A percentile compares a stretch with the other conserved stretches of the same genome.
Conservation (phyloP, 2,797 vertebrate genomes). For the Vespertilio murinus region DNA sequence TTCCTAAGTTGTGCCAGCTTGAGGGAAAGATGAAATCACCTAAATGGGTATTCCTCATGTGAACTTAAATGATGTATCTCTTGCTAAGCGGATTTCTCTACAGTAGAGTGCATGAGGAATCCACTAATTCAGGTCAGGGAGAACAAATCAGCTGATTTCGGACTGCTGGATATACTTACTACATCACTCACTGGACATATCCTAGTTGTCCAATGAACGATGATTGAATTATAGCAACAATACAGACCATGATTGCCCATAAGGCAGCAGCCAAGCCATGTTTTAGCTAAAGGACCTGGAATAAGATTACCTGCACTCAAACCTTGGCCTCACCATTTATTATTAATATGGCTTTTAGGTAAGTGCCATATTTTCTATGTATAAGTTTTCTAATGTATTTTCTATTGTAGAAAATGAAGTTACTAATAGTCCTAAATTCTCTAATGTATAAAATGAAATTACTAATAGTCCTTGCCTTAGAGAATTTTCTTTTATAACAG, state of each 20-base stretch:
- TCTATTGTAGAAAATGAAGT: neutral
- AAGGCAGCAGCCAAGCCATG: neutral
- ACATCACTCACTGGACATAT: neutral
- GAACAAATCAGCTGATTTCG: neutral
- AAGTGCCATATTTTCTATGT: too few species aligned
- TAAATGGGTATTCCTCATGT: neutral
- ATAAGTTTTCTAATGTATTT: neutral
- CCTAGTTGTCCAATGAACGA: neutral
- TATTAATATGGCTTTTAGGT: neutral
- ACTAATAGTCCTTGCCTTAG: neutral
- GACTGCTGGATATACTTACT: too few species aligned
- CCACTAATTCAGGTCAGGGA: neutral
- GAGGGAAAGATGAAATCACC: neutral
- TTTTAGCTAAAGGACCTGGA: neutral
- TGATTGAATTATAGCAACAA: neutral
- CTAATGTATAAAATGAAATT: neutral
- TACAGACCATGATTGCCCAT: neutral
- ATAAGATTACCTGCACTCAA: neutral
- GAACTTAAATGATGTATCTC: neutral
- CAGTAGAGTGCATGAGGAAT: neutral
- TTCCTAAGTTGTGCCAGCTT: neutral
- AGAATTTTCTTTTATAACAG: neutral
- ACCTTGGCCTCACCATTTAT: neutral
- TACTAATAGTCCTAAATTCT: neutral
- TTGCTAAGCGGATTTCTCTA: neutral